Percentiles rank a stretch among this genome's conserved stretches.
Evolutionary conservation across 2,888 invertebrate genomes (phyloP).

Genomic region (Pteria penguin): DNA sequence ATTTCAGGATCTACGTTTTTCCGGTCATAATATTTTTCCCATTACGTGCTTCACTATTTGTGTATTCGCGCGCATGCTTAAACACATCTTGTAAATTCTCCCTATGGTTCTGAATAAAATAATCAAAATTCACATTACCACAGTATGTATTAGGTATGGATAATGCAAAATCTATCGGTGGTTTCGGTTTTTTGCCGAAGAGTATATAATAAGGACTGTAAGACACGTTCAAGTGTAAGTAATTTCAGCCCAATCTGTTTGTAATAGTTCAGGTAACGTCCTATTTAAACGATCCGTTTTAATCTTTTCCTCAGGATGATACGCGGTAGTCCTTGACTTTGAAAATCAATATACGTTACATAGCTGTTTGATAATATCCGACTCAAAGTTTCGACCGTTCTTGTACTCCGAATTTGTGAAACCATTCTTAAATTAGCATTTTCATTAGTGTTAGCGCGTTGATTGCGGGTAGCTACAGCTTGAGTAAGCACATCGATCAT

Average conservation of each 20-base stretch:
- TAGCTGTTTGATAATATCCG: neutral
- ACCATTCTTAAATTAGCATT: neutral
- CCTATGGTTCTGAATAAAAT: neutral
- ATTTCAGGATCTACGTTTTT: neutral
- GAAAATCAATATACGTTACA: neutral
- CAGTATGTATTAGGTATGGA: neutral
- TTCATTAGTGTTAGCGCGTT: neutral
- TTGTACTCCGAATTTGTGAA: neutral
- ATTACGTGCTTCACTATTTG: neutral
- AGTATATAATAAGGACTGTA: constrained; percentile 24
- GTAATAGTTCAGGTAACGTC: constrained; percentile 6
- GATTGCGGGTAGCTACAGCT: neutral
- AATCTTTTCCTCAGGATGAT: neutral
- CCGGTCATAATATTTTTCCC: neutral
- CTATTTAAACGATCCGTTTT: constrained; percentile 28
- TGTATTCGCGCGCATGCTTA: neutral
- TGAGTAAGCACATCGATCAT: constrained; percentile 48
- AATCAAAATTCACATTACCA: neutral
- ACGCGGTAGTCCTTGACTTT: neutral
- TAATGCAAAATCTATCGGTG: constrained; percentile 10
- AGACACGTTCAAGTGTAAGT: constrained; percentile 6
- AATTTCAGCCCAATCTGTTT: constrained; percentile 3
- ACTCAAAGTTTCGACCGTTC: constrained; percentile 15
- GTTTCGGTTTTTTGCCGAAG: neutral
- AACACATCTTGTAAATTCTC: neutral